Evolutionary conservation across 2,113 vertebrate species (phyloP).

Genomic region (Nycticryphes semicollaris): DNA sequence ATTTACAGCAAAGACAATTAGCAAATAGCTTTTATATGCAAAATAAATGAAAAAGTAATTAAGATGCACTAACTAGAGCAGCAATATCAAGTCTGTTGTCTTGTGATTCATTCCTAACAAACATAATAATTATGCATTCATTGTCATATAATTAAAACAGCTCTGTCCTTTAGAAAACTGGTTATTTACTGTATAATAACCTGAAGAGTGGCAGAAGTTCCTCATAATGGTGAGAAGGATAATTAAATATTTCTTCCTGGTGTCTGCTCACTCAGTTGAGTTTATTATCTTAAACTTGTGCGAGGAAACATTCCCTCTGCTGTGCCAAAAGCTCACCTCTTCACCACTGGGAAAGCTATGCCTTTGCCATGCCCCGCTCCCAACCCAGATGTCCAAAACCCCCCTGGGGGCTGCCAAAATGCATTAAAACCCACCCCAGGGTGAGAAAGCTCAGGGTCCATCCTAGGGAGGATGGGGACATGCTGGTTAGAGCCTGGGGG

Average conservation of each 20-base stretch:
- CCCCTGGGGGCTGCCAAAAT: rapidly evolving
- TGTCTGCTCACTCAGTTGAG: constrained; percentile 64
- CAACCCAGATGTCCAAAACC: neutral
- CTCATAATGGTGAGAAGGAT: constrained; percentile 81
- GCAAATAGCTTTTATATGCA: constrained; percentile 91
- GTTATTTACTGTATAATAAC: constrained; percentile 85
- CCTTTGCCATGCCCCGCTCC: neutral
- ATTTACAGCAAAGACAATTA: constrained; percentile 89
- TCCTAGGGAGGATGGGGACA: neutral
- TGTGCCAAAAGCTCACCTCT: constrained; percentile 9
- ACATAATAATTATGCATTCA: constrained; percentile 90
- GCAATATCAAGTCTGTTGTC: constrained; percentile 87
- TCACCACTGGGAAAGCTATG: neutral
- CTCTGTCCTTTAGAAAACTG: constrained; percentile 87
- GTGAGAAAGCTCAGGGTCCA: neutral
- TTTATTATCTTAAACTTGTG: constrained; percentile 75
- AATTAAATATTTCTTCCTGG: constrained; percentile 81
- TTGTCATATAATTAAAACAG: constrained; percentile 90
- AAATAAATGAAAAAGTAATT: constrained; percentile 91
- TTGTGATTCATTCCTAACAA: constrained; percentile 87
- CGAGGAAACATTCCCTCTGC: constrained; percentile 46
- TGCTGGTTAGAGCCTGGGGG: neutral
- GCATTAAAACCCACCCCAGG: neutral
- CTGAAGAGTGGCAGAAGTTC: constrained; percentile 83
- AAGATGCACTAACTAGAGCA: constrained; percentile 86